These are phyloP conservation scores for Sarcophaga variegata DNA, from an alignment of 2,888 invertebrate species.

Conservation along the genomic window DNA sequence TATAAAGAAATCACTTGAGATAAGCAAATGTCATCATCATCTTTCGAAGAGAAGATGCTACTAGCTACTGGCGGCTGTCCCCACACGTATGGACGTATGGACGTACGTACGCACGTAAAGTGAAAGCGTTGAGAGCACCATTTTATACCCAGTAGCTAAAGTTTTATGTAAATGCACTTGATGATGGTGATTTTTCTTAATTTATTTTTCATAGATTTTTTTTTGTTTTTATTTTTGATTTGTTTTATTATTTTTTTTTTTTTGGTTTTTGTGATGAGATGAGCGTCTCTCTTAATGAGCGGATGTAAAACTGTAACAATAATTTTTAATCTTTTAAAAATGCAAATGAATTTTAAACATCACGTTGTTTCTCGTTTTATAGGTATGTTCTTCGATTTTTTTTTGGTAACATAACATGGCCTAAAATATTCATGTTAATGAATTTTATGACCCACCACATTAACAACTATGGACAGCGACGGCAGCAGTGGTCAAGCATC, in stretches of 20 bases:
- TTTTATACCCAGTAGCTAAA: slow-evolving; percentile 59
- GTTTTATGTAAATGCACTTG: slow-evolving; percentile 50
- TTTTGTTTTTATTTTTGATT: not conserved
- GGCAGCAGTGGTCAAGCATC: not conserved
- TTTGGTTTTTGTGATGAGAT: not conserved
- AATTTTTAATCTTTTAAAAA: slow-evolving; percentile 55
- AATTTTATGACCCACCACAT: slow-evolving; percentile 26
- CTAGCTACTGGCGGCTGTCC: slow-evolving; percentile 5
- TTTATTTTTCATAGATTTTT: not conserved
- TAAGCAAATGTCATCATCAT: slow-evolving; percentile 69
- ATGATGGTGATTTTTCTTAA: not conserved
- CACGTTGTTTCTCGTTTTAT: not conserved
- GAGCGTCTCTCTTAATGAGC: slow-evolving; percentile 64
- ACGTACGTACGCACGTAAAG: slow-evolving; percentile 30
- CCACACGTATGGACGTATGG: not conserved
- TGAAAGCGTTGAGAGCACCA: slow-evolving; percentile 61
- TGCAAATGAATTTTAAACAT: slow-evolving; percentile 17
- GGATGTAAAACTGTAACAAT: slow-evolving; percentile 66
- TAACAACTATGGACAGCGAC: not conserved
- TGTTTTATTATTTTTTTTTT: not conserved
- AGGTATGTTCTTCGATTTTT: not conserved
- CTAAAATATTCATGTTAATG: slow-evolving; percentile 36
- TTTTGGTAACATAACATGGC: not conserved
- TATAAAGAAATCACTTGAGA: slow-evolving; percentile 73
- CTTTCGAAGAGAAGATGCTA: slow-evolving; percentile 14